Evolutionary conservation across 2,113 vertebrate species (phyloP), one percentile per base, ranked within the genome.

Genomic region (Gymnogyps californianus): DNA sequence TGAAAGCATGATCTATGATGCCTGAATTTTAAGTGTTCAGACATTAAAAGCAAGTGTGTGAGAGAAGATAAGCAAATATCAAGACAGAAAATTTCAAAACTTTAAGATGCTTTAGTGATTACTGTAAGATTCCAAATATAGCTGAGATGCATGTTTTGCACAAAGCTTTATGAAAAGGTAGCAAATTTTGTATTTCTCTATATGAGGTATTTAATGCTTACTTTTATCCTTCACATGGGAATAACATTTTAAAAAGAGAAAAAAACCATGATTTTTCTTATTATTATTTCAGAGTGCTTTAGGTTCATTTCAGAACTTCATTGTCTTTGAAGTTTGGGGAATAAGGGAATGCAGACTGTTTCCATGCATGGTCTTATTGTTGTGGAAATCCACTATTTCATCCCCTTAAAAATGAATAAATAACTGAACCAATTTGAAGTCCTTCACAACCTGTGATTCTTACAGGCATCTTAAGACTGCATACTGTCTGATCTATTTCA

Each of bases 1-100:
- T 28, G 36, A 86, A 94, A 95, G 87, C 57, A 47, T 31, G 8
- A 78, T 88, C 57, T 69, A 31, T 32, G 79, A 90, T 83, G 71
- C 62, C 91, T 87, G 93, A 76, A 87, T 89, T 93, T 93, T 89
- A 95, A 97, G 58, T 77, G 34, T 55, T 94, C 82, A 95, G 78
- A 59, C 58, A 55, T 58, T 94, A 62, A 96, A 95, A 91, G 58
- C 66, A 81, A 90, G n/a, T 5, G 16, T 36, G 34, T 77, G 51
- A 81, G 28, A 74, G 32, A 86, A 86, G 47, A 66, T 49, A 88
- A 70, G 89, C 55, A 87, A 95, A 38, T 64, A 95, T 7, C 19
- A 49, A 66, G 87, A 26, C 26, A 61, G 76, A 90, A 91, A 47
- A 83, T 44, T 24, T 38, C 25, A 61, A 83, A 85, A 65, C 14